These are phyloP conservation scores for Scortum barcoo DNA, from an alignment of 2,113 vertebrate species.

Conservation along the genomic window DNA sequence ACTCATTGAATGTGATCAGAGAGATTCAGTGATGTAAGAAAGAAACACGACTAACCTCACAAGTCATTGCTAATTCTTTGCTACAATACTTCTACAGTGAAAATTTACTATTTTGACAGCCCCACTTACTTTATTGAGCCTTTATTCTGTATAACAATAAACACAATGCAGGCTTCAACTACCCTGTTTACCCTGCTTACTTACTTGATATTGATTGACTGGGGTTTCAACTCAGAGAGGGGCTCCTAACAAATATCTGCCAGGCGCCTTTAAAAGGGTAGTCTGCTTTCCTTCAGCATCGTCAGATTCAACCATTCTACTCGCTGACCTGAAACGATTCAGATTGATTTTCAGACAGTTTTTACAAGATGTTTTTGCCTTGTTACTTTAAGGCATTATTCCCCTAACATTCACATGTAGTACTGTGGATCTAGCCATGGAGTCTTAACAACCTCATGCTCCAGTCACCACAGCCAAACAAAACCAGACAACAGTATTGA, in stretches of 20 bases:
- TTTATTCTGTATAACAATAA: conserved; percentile 1
- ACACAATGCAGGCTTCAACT: conserved; percentile 8
- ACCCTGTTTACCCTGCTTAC: conserved; percentile 1
- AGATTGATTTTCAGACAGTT: conserved; percentile 34
- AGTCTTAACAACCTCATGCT: not conserved
- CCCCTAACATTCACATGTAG: not conserved
- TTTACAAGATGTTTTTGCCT: conserved; percentile 2
- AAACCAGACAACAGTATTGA: not conserved
- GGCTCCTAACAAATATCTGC: conserved; percentile 23
- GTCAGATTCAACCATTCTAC: conserved; percentile 2
- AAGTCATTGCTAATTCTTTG: not conserved
- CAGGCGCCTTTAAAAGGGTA: conserved; percentile 5
- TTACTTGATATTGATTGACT: conserved; percentile 39
- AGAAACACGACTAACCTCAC: not conserved
- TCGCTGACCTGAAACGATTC: conserved; percentile 12
- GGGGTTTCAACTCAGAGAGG: conserved; percentile 19
- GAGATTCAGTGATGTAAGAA: not conserved
- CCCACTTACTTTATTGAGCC: not conserved
- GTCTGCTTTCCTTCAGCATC: not conserved
- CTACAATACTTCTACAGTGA: not conserved
- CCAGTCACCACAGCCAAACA: not conserved
- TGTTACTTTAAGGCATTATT: conserved; percentile 19
- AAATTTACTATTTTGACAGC: conserved; percentile 8
- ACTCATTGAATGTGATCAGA: not conserved
- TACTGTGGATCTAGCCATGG: not conserved